Conservation (phyloP, 2,797 vertebrate species). For the Catharus ustulatus region DNA sequence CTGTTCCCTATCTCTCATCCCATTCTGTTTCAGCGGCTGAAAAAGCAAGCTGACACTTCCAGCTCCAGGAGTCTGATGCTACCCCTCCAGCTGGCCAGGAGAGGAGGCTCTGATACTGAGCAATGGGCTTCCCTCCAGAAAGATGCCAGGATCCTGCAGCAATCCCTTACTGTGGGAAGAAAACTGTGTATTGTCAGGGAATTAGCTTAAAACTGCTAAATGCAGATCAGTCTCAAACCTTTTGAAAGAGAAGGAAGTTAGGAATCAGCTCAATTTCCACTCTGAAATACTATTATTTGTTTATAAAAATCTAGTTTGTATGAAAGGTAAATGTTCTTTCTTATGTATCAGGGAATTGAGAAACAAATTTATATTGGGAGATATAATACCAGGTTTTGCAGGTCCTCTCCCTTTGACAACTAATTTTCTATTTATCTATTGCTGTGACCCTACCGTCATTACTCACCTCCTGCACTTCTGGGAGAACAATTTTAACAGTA, state of each 20-base stretch:
- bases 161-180: rapidly evolving
- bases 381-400: neutral
- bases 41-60: neutral
- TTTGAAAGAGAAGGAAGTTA: neutral
- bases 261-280: neutral
- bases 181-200: neutral
- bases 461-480: neutral
- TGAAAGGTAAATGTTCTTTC: neutral
- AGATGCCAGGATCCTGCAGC: neutral
- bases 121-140: neutral
- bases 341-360: neutral
- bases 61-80: neutral
- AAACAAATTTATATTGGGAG: neutral
- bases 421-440: neutral
- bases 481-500: neutral
- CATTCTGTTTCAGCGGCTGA: neutral
- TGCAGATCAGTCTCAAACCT: neutral
- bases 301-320: neutral
- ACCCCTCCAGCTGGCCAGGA: slow-evolving; percentile 39
- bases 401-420: neutral
- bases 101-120: slow-evolving; percentile 66
- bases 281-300: neutral
- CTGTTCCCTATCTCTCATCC: neutral
- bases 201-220: neutral
- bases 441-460: neutral